Percentiles rank a stretch among this genome's conserved stretches.
These are phyloP conservation scores for Encarsia formosa DNA, from an alignment of 2,888 invertebrate genomes.

Conservation along the genomic window DNA sequence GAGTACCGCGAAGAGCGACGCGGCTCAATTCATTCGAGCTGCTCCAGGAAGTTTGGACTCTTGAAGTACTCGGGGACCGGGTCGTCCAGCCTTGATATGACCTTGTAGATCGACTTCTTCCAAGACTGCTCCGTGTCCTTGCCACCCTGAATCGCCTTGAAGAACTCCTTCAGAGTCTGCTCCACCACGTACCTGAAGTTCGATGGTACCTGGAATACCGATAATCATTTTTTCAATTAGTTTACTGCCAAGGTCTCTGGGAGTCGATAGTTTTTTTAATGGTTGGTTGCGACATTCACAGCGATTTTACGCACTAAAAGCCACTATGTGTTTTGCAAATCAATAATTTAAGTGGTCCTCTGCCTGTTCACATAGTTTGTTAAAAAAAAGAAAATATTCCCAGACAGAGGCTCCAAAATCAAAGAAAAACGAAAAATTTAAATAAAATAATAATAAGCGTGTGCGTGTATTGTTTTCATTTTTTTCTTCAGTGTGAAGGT, in stretches of 20 bases:
- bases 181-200: conserved; percentile 97
- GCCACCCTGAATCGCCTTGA: conserved; percentile 93
- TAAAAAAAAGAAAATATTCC: no score
- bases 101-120: conserved; percentile 99
- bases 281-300: conserved; percentile 8
- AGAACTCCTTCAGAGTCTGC: conserved; percentile 97
- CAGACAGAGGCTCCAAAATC: no score
- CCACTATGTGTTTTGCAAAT: neutral
- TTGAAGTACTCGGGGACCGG: conserved; percentile 99
- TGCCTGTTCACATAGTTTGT: no score
- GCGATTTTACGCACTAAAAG: conserved; percentile 12
- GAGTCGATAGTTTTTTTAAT: no score
- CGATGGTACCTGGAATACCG: conserved; percentile 77
- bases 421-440: no score
- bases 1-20: conserved; percentile 35
- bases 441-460: conserved; percentile 29
- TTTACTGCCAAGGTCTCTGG: no score
- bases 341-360: no score
- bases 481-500: no score
- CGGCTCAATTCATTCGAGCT: conserved; percentile 72
- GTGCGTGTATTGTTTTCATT: conserved; percentile 46
- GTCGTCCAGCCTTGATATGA: conserved; percentile 98
- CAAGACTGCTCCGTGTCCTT: conserved; percentile 98
- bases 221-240: no score
- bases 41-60: conserved; percentile 98